A percentile compares a stretch with the other conserved stretches of the same genome.
Conservation (phyloP, 2,113 vertebrate genomes). For the Notiomystis cincta region DNA sequence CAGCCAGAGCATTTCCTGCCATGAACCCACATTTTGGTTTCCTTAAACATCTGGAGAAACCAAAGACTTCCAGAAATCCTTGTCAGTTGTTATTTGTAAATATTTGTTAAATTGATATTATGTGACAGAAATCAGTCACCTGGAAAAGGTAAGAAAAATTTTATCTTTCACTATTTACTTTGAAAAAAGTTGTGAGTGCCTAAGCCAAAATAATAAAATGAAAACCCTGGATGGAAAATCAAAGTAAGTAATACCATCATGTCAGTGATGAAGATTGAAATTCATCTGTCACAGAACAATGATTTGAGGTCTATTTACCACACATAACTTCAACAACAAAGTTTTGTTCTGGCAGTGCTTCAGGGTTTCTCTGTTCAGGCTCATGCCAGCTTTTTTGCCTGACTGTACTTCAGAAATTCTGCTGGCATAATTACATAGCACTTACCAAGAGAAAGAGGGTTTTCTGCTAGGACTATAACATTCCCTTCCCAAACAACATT, state of each 20-base stretch:
- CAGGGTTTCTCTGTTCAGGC: not conserved
- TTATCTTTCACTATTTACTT: not conserved
- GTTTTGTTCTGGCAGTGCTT: not conserved
- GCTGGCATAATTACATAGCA: not conserved
- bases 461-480: slow-evolving; percentile 7
- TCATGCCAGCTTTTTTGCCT: not conserved
- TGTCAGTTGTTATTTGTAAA: not conserved
- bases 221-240: not conserved
- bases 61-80: not conserved
- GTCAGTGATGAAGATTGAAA: not conserved
- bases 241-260: not conserved
- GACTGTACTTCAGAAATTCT: slow-evolving; percentile 38
- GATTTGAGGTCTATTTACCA: not conserved
- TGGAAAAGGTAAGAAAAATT: not conserved
- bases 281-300: not conserved
- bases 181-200: not conserved
- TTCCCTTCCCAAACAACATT: not conserved
- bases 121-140: not conserved
- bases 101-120: not conserved
- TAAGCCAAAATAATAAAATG: not conserved
- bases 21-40: not conserved
- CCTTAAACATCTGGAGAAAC: not conserved
- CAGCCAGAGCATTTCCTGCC: not conserved
- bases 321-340: not conserved
- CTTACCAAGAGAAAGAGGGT: not conserved